These are phyloP conservation scores for Platalea minor DNA, from an alignment of 2,797 vertebrate species.

Conservation along the genomic window DNA sequence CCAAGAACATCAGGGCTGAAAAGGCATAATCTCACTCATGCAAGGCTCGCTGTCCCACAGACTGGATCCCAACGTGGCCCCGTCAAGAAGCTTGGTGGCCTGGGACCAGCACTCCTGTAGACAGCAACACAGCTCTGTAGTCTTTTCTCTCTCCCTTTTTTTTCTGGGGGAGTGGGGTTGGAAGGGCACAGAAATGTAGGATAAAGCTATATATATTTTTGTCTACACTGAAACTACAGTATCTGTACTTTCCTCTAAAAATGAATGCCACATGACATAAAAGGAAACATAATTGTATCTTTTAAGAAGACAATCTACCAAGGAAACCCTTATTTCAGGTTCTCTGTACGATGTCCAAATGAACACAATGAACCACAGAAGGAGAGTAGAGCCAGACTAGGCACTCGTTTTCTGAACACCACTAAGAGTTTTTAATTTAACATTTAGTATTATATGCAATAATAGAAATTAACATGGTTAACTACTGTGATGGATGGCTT, in stretches of 20 bases:
- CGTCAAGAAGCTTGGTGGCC: background rate
- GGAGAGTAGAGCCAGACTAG: background rate
- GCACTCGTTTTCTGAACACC: background rate
- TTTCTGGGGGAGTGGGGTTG: too few relatives aligned
- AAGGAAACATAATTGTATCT: background rate
- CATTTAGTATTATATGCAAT: background rate
- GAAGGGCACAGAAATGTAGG: background rate
- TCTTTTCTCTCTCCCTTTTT: background rate
- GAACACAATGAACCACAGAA: background rate
- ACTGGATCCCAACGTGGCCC: background rate
- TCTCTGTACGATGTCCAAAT: background rate
- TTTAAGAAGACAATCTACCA: background rate
- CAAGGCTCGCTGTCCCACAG: background rate
- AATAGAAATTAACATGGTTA: background rate
- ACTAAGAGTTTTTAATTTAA: background rate
- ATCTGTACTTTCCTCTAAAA: background rate
- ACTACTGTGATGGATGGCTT: background rate
- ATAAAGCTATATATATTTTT: background rate
- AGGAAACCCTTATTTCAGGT: background rate
- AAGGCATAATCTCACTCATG: background rate
- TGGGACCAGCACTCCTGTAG: background rate
- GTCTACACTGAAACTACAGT: background rate
- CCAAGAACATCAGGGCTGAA: background rate
- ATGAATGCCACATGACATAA: background rate
- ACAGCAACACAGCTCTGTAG: background rate